Conservation (phyloP, 2,888 invertebrate species). For the Sphecodes monilicornis region DNA sequence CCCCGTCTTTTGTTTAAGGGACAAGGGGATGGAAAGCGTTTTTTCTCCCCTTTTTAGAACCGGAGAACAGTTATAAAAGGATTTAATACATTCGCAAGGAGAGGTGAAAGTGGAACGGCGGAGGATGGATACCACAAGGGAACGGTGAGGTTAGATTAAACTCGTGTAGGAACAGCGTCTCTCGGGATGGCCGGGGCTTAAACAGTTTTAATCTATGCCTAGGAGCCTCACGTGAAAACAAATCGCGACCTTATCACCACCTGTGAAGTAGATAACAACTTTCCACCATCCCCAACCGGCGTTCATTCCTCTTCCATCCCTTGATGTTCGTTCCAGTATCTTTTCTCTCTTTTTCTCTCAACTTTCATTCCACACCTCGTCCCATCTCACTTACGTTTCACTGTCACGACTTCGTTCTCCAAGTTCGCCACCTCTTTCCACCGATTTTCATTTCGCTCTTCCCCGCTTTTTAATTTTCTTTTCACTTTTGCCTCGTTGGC, state of each 20-base stretch:
- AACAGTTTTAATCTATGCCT: constrained; percentile 80
- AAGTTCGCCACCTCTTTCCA: constrained; percentile 21
- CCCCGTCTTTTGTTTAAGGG: background rate
- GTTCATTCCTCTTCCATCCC: constrained; percentile 46
- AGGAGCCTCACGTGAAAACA: constrained; percentile 80
- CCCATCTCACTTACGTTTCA: constrained; percentile 31
- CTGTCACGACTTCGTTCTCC: constrained; percentile 11
- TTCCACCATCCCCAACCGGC: constrained; percentile 74
- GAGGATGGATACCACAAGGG: constrained; percentile 71
- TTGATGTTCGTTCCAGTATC: constrained; percentile 29
- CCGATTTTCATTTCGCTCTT: constrained; percentile 1
- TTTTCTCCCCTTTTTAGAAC: background rate
- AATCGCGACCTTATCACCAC: constrained; percentile 82
- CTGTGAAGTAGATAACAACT: constrained; percentile 82
- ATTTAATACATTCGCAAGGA: constrained; percentile 59
- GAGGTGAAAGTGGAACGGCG: constrained; percentile 63
- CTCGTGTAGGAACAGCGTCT: constrained; percentile 77
- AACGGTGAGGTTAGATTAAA: constrained; percentile 80
- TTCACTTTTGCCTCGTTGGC: constrained; percentile 27
- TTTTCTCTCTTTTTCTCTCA: constrained; percentile 37
- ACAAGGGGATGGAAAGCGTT: constrained; percentile 1
- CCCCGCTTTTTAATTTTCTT: constrained; percentile 25
- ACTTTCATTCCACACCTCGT: constrained; percentile 31
- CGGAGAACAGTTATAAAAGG: constrained; percentile 52
- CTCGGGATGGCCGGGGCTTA: constrained; percentile 74